phyloP scores from a whole-genome alignment of 2,113 vertebrate genomes.

The Trichechus manatus region DNA sequence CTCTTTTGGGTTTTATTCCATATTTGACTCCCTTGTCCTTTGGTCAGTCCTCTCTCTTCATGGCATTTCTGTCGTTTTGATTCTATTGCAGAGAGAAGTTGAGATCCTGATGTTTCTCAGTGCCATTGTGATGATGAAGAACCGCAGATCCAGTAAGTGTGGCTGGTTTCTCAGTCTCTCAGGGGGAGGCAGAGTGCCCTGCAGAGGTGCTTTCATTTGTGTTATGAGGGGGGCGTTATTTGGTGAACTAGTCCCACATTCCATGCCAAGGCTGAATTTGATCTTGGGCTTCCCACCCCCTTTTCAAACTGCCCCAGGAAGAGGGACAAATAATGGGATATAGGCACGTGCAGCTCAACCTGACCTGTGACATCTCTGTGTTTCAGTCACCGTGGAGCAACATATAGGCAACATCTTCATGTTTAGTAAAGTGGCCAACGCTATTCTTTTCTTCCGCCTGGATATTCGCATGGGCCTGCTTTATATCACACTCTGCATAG shows the following conservation, averaged over 20 bases:
- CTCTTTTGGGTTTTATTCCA: neutral
- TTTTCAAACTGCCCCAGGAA: neutral
- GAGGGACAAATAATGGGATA: neutral
- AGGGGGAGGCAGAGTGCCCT: fast-evolving
- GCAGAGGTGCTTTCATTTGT: neutral
- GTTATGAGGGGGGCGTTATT: neutral
- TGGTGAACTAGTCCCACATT: neutral
- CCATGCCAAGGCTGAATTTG: neutral
- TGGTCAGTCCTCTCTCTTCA: neutral
- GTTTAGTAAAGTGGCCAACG: slow-evolving; percentile 98
- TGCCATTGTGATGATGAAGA: slow-evolving; percentile 99
- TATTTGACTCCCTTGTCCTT: neutral
- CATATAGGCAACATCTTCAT: slow-evolving; percentile 97
- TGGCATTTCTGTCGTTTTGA: neutral
- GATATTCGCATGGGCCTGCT: slow-evolving; percentile 96
- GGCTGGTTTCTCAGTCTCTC: neutral
- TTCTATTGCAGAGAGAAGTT: slow-evolving; percentile 92
- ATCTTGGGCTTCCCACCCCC: neutral
- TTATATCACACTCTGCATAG: slow-evolving; percentile 94
- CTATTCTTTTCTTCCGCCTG: slow-evolving; percentile 97
- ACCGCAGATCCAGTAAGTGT: slow-evolving; percentile 95
- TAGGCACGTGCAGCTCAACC: neutral
- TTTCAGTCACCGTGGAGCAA: slow-evolving; percentile 95
- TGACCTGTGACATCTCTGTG: neutral
- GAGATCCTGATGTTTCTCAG: slow-evolving; percentile 99